These are phyloP conservation scores for Ctenopoma multispine DNA, from an alignment of 2,797 vertebrate species.

Conservation along the genomic window DNA sequence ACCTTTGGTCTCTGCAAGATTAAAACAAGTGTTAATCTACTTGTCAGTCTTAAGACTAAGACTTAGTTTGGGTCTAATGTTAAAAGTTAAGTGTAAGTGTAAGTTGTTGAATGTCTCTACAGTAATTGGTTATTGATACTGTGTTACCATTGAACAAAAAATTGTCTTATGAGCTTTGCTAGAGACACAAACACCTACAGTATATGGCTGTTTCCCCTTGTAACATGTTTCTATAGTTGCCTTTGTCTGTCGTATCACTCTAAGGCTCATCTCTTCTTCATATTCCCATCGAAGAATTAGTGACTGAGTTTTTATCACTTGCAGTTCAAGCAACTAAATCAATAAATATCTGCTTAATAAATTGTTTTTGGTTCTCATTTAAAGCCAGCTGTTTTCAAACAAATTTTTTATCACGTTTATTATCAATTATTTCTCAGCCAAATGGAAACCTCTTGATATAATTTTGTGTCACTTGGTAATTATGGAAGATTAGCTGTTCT, in stretches of 20 bases:
- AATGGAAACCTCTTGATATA: conserved; percentile 1
- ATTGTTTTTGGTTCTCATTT: neutral
- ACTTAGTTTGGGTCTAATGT: too few relatives aligned
- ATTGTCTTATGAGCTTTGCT: neutral
- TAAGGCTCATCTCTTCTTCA: conserved; percentile 25
- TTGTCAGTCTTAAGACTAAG: too few relatives aligned
- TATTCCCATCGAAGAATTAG: conserved; percentile 42
- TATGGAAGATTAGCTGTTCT: neutral
- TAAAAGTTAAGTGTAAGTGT: too few relatives aligned
- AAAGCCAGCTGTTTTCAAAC: neutral
- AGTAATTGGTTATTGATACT: too few relatives aligned
- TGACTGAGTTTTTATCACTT: conserved; percentile 41
- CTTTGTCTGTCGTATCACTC: conserved; percentile 13
- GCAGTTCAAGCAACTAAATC: conserved; percentile 25
- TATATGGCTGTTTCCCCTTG: conserved; percentile 15
- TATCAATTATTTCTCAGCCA: neutral
- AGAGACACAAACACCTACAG: conserved; percentile 14
- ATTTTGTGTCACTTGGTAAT: neutral
- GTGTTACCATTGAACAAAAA: too few relatives aligned
- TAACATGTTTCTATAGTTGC: neutral
- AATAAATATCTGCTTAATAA: conserved; percentile 11
- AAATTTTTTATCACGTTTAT: conserved; percentile 7
- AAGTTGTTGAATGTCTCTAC: too few relatives aligned
- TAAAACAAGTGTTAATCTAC: too few relatives aligned
- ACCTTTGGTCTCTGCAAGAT: too few relatives aligned